These are phyloP conservation scores for Thalassarche chlororhynchos DNA, from an alignment of 2,113 vertebrate species.

Conservation along the genomic window DNA sequence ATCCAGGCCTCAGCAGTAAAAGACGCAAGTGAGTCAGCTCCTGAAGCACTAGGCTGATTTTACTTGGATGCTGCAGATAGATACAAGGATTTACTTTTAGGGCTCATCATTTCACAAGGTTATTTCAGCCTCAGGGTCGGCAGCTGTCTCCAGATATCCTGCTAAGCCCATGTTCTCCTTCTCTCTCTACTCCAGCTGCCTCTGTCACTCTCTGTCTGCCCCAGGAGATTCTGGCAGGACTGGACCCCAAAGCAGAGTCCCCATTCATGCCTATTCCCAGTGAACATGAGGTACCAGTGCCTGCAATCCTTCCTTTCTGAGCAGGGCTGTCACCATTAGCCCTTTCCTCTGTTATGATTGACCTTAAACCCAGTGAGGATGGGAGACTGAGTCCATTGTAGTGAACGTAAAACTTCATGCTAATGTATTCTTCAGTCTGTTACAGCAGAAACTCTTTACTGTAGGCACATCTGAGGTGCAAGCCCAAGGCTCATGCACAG, in stretches of 20 bases:
- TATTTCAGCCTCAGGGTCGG: neutral
- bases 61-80: neutral
- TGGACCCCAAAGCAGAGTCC: neutral
- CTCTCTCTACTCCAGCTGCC: neutral
- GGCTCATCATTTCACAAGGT: neutral
- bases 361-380: neutral
- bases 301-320: neutral
- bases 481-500: neutral
- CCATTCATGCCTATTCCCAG: neutral
- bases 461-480: neutral
- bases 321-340: neutral
- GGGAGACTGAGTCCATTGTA: neutral
- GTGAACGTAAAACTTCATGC: neutral
- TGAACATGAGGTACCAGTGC: neutral
- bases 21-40: neutral
- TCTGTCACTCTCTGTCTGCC: neutral
- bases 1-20: neutral
- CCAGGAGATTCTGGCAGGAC: neutral
- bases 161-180: neutral
- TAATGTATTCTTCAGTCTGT: neutral
- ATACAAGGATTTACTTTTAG: neutral
- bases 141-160: neutral
- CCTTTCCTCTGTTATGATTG: neutral
- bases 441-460: neutral
- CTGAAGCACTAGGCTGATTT: neutral